Evolutionary conservation across 1,140 invertebrate genomes (phyloP), one percentile per base, ranked within the genome.

Genomic region (Orchesella cincta): DNA sequence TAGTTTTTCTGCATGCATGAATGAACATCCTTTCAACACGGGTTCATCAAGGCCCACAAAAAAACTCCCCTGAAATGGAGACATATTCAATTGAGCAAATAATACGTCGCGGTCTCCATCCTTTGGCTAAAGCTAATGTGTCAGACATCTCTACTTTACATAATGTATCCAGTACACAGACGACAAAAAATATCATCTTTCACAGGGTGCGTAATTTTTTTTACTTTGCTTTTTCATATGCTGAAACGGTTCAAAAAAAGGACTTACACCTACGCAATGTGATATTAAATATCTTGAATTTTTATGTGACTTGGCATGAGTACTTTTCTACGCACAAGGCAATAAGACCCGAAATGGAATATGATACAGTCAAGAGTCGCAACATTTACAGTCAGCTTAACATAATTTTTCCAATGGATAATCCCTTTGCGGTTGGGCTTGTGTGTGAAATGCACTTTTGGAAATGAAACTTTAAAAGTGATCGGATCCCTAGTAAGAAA

Each of bases 61-160:
- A 46, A 46, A 46, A 46, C 39, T 46, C 39, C 39, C 39, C 39
- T 18, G 5, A 46, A 57, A 57, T 57, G 3, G 52, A 67, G 26
- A 67, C 26, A 57, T 33, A 67, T 29, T 29, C 62, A 67, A 67
- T 67, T 67, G 62, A 67, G 62, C 62, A 67, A 67, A 67, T 67
- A 67, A 67, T 67, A 31, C 23, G 14, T 57, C 52, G 14, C 3
- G 52, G 3, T 57, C 3, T 26, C 5, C 23, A 14, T 57, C 52
- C 23, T n/a, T 57, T 57, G 8, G 52, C 52, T 14, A 18, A 57
- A 57, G n/a, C n/a, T 57, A 57, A 14, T 26, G 23, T 57, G 8
- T 5, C 52, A 14, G 52, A 5, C 52, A 57, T 3, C 52, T n/a
- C n/a, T n/a, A 12, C 31, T 12, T 67, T 33, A 67, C 8, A 33